A percentile compares a stretch with the other conserved stretches of the same genome.
phyloP scores from a whole-genome alignment of 2,888 invertebrate species.

The Sturmia bella region DNA sequence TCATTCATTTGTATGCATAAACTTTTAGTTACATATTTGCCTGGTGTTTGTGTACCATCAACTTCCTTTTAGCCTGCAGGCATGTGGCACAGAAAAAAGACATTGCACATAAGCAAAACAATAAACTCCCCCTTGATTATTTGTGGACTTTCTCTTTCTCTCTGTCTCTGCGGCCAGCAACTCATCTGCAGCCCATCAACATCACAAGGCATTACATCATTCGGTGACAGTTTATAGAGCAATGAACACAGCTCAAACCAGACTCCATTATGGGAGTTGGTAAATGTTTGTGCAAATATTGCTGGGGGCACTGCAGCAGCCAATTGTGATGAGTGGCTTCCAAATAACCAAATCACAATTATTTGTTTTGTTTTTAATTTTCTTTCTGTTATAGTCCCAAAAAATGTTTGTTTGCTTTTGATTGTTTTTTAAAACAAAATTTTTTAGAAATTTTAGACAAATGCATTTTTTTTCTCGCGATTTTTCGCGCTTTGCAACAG shows the following conservation, averaged over 20 bases:
- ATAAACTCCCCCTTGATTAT: conserved; percentile 62
- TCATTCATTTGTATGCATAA: too few species aligned
- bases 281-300: conserved; percentile 69
- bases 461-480: too few species aligned
- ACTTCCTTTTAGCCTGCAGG: conserved; percentile 68
- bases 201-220: conserved; percentile 68
- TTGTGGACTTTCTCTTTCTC: too few species aligned
- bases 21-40: too few species aligned
- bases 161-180: conserved; percentile 20
- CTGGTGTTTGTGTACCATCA: too few species aligned
- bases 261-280: background rate
- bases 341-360: conserved; percentile 46
- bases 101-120: conserved; percentile 50
- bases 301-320: conserved; percentile 74
- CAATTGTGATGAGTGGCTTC: conserved; percentile 72
- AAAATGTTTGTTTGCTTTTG: too few species aligned
- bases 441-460: too few species aligned
- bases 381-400: too few species aligned
- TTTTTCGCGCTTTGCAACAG: too few species aligned
- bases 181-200: conserved; percentile 61
- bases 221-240: conserved; percentile 56
- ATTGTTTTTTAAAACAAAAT: too few species aligned
- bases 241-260: conserved; percentile 58
- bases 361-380: conserved; percentile 38
- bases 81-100: conserved; percentile 45